Evolutionary conservation across 1,140 invertebrate genomes (phyloP), one percentile per base, ranked within the genome.

Genomic region (Aphis craccivora): DNA sequence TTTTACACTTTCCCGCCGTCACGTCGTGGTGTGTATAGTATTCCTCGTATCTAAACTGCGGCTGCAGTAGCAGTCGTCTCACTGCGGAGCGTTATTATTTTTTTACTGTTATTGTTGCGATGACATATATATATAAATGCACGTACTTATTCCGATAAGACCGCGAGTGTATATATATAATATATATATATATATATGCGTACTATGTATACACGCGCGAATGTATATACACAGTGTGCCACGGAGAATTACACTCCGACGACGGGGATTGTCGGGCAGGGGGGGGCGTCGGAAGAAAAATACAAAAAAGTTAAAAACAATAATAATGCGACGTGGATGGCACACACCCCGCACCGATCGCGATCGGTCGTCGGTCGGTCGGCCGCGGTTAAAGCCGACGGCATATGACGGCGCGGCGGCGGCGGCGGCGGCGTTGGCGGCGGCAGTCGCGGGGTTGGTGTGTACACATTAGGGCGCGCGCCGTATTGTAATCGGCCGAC

Each of bases 401-500:
- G 84, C 23, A 22, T 40, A 25, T 25, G 83, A 84, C 0, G 83
- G 37, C 7, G n/a, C 0, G 14, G 22, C 14, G 83, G 37, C 37
- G 14, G 22, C 14, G 83, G 37, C 37, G 23, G 40, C 4, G 40
- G 43, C 8, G 43, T 0, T 25, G 23, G 23, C 4, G 40, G 43
- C 25, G 43, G 9, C 14, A 40, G 37, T 40, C 37, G 37, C 25
- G 35, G 88, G 90, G 37, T 1, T 40, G 37, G 30, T 20, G 90
- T 83, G 67, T 92, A 81, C 83, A 81, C 91, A 92, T 92, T 92
- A 92, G 67, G 45, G 76, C 67, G 67, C n/a, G 37, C 25, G 51
- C 22, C 11, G 43, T 92, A 48, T 48, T 92, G 48, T 83, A 92
- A 92, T 92, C 91, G 76, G 60, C 23, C 35, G 45, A 35, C 91